A percentile compares a stretch with the other conserved stretches of the same genome.
phyloP scores from a whole-genome alignment of 2,113 vertebrate species.

The Hemibagrus wyckioides region DNA sequence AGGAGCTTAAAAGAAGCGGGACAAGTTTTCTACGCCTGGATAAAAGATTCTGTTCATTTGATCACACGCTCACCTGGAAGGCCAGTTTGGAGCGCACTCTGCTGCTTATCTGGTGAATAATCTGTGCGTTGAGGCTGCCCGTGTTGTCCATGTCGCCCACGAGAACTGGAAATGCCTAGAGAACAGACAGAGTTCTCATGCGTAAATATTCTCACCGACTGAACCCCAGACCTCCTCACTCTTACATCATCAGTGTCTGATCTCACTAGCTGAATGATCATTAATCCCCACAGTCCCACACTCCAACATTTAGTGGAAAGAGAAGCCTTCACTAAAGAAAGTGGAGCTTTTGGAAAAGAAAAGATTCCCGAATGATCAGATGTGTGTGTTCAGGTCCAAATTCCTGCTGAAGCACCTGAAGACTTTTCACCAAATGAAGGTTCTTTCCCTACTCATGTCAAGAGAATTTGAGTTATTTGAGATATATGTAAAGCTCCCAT shows the following conservation, averaged over 20 bases:
- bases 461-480: too few relatives aligned
- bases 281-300: not conserved
- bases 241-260: too few relatives aligned
- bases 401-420: too few relatives aligned
- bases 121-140: conserved; percentile 86
- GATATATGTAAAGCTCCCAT: not conserved
- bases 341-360: not conserved
- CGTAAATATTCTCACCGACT: too few relatives aligned
- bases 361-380: not conserved
- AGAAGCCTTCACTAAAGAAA: not conserved
- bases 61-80: conserved; percentile 75
- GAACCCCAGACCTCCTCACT: too few relatives aligned
- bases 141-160: conserved; percentile 88
- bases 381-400: not conserved
- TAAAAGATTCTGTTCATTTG: not conserved
- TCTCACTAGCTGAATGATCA: too few relatives aligned
- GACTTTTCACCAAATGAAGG: too few relatives aligned
- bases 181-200: not conserved
- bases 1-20: not conserved
- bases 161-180: conserved; percentile 82
- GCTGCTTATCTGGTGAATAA: conserved; percentile 82
- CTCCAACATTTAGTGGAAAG: not conserved
- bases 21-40: not conserved
- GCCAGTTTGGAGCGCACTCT: conserved; percentile 83
- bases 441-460: too few relatives aligned